These are phyloP conservation scores for Aphidius gifuensis DNA, from an alignment of 1,140 invertebrate genomes.

Conservation along the genomic window DNA sequence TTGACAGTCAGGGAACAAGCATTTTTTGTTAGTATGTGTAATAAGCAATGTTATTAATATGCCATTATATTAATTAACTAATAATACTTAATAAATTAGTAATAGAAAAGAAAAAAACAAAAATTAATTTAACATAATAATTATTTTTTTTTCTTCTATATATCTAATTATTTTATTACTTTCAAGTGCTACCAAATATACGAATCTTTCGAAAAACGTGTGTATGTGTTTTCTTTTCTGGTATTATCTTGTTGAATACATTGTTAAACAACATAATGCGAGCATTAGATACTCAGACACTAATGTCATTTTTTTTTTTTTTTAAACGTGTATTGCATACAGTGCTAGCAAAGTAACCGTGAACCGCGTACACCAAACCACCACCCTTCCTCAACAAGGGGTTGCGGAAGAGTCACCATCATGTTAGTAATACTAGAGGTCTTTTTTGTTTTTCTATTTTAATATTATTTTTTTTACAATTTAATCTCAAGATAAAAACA, in stretches of 20 bases:
- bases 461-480: constrained; percentile 24
- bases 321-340: constrained; percentile 14
- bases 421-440: constrained; percentile 34
- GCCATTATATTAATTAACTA: too few relatives aligned
- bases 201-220: constrained; percentile 52
- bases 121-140: neutral
- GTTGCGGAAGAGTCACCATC: constrained; percentile 41
- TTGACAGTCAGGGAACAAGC: too few relatives aligned
- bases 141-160: neutral
- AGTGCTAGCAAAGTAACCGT: constrained; percentile 51
- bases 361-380: constrained; percentile 57
- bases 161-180: neutral
- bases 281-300: too few relatives aligned
- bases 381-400: constrained; percentile 41
- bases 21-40: too few relatives aligned
- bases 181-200: constrained; percentile 28
- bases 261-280: too few relatives aligned
- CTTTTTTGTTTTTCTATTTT: neutral
- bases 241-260: neutral
- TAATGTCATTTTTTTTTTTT: constrained; percentile 3
- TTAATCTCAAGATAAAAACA: constrained; percentile 22
- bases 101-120: too few relatives aligned
- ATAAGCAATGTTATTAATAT: too few relatives aligned
- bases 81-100: too few relatives aligned
- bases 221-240: neutral